Evolutionary conservation across 2,113 vertebrate species (phyloP).

Genomic region (Bettongia penicillata): DNA sequence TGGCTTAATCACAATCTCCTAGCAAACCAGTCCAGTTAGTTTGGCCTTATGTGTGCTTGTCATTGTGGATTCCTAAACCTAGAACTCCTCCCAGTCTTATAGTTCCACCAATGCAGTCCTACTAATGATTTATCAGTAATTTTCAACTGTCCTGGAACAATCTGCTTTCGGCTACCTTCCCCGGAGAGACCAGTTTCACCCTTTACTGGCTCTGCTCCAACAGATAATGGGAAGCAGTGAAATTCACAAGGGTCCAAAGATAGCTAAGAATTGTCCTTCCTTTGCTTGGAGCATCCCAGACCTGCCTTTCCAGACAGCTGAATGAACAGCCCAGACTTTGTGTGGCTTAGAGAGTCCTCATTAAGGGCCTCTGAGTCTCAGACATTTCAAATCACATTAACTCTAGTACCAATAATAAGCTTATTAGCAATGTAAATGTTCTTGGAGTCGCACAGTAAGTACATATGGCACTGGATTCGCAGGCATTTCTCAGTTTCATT

Average conservation of each 20-base stretch:
- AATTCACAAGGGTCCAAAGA: background rate
- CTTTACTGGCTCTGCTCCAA: background rate
- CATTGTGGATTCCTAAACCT: background rate
- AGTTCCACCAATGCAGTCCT: background rate
- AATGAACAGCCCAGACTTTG: background rate
- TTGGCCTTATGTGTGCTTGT: background rate
- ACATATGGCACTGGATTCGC: slow-evolving; percentile 12
- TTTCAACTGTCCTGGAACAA: background rate
- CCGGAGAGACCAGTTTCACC: background rate
- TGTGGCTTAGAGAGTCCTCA: background rate
- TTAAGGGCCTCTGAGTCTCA: slow-evolving; percentile 4
- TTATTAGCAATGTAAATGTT: slow-evolving; percentile 42
- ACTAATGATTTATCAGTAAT: slow-evolving; percentile 13
- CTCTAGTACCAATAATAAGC: slow-evolving; percentile 4
- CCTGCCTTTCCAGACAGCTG: background rate
- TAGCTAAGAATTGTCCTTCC: background rate
- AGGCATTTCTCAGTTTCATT: slow-evolving; percentile 57
- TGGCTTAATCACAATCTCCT: background rate
- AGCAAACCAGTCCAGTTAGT: background rate
- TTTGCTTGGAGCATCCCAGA: background rate
- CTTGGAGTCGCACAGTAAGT: slow-evolving; percentile 8
- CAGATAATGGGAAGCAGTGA: background rate
- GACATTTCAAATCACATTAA: slow-evolving; percentile 4
- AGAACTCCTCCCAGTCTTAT: background rate
- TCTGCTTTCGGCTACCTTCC: background rate